These are phyloP conservation scores for Tethya wilhelma DNA, from an alignment of 37 sponge, comb jelly and placozoan species.

Conservation along the genomic window DNA sequence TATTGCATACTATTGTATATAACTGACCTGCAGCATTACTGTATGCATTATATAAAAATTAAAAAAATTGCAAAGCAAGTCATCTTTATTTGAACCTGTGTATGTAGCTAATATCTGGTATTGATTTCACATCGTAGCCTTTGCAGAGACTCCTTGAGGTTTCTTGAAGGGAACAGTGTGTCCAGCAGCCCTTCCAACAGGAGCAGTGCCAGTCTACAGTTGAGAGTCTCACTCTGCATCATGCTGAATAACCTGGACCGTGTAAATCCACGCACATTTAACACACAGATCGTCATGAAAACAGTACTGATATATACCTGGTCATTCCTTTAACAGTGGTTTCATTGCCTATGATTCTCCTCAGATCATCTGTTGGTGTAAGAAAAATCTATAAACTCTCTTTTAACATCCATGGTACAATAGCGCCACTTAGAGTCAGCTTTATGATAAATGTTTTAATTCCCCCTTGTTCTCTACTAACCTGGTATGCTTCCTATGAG, in stretches of 20 bases:
- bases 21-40: too few species aligned
- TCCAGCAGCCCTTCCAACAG: slow-evolving; percentile 60
- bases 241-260: slow-evolving; percentile 50
- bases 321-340: slow-evolving; percentile 41
- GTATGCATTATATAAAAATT: too few species aligned
- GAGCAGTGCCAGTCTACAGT: slow-evolving; percentile 41
- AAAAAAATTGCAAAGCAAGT: too few species aligned
- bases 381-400: too few species aligned
- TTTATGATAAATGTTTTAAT: not conserved
- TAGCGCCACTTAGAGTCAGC: not conserved
- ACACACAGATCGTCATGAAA: not conserved
- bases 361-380: slow-evolving; percentile 74
- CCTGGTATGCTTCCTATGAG: slow-evolving; percentile 76
- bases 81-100: too few species aligned
- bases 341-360: slow-evolving; percentile 46
- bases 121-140: slow-evolving; percentile 33
- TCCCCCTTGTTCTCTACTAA: not conserved
- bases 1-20: too few species aligned
- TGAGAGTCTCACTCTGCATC: slow-evolving; percentile 63
- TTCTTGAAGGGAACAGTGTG: slow-evolving; percentile 52
- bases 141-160: slow-evolving; percentile 32
- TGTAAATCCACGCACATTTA: not conserved
- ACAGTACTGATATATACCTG: slow-evolving; percentile 22
- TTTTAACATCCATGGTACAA: not conserved
- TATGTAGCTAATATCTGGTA: too few species aligned